These are phyloP conservation scores for Argyrosomus japonicus DNA, from an alignment of 2,113 vertebrate genomes.

Conservation along the genomic window DNA sequence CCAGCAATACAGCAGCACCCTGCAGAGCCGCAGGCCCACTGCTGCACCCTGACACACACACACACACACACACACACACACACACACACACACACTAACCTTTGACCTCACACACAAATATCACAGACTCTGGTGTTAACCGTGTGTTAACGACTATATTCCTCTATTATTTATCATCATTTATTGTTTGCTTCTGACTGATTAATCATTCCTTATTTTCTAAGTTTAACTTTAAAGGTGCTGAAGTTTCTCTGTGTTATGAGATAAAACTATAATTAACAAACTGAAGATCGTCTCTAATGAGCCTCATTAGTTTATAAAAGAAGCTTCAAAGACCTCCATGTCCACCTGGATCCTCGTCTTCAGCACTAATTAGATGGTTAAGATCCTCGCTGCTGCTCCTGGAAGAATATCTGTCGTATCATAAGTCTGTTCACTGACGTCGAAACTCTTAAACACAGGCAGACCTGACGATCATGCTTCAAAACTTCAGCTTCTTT, in stretches of 20 bases:
- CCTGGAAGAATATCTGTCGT: too few relatives aligned
- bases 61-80: constrained; percentile 26
- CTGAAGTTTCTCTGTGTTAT: not conserved
- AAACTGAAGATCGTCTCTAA: not conserved
- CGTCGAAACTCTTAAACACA: too few relatives aligned
- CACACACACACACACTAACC: not conserved
- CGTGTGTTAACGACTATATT: not conserved
- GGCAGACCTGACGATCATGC: too few relatives aligned
- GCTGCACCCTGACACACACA: constrained; percentile 69
- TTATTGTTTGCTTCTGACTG: constrained; percentile 11
- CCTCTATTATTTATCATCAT: constrained; percentile 16
- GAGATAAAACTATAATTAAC: not conserved
- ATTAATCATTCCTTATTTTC: constrained; percentile 1
- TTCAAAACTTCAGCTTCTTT: too few relatives aligned
- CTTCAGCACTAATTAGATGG: not conserved
- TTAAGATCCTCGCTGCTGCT: not conserved
- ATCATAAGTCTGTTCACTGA: too few relatives aligned
- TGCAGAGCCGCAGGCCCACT: constrained; percentile 91
- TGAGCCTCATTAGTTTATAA: not conserved
- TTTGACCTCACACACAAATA: constrained; percentile 1
- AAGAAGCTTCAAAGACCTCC: not conserved
- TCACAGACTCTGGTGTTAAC: not conserved
- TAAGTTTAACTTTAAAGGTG: not conserved
- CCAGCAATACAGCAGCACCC: constrained; percentile 94
- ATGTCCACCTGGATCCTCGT: constrained; percentile 1